These are phyloP conservation scores for Scelioninae gen. 2 DNA, from an alignment of 2,888 invertebrate genomes.

Conservation along the genomic window DNA sequence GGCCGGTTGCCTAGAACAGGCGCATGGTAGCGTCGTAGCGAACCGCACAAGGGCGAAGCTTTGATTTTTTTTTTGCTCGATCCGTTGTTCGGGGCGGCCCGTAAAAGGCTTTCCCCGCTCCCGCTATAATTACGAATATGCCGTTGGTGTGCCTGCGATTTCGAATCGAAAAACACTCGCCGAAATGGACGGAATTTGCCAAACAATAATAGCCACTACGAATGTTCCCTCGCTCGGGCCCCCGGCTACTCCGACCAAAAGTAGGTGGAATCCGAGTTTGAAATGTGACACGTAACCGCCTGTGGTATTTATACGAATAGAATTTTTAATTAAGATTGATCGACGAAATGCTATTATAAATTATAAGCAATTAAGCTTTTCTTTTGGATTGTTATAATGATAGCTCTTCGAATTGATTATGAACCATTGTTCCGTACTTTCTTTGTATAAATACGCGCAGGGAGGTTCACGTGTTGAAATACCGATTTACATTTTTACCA, in stretches of 20 bases:
- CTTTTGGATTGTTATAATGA: no score
- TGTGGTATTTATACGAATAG: slow-evolving; percentile 5
- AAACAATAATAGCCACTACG: slow-evolving; percentile 58
- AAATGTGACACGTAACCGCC: slow-evolving; percentile 29
- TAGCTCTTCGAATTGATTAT: no score
- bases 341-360: slow-evolving; percentile 36
- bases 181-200: slow-evolving; percentile 64
- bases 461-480: no score
- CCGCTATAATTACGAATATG: slow-evolving; percentile 69
- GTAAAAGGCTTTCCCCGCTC: slow-evolving; percentile 72
- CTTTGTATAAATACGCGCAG: no score
- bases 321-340: slow-evolving; percentile 47
- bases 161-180: slow-evolving; percentile 64
- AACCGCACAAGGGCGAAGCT: slow-evolving; percentile 49
- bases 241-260: slow-evolving; percentile 27
- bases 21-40: slow-evolving; percentile 49
- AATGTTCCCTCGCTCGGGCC: slow-evolving; percentile 39
- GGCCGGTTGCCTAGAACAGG: slow-evolving; percentile 43
- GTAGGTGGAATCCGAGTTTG: slow-evolving; percentile 26
- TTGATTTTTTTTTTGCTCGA: slow-evolving; percentile 59
- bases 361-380: slow-evolving; percentile 5
- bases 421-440: no score
- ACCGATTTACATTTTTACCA: no score
- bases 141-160: slow-evolving; percentile 55
- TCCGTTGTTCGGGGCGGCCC: slow-evolving; percentile 60